Evolutionary conservation across 1,140 invertebrate species (phyloP).

Genomic region (Microplitis mediator): DNA sequence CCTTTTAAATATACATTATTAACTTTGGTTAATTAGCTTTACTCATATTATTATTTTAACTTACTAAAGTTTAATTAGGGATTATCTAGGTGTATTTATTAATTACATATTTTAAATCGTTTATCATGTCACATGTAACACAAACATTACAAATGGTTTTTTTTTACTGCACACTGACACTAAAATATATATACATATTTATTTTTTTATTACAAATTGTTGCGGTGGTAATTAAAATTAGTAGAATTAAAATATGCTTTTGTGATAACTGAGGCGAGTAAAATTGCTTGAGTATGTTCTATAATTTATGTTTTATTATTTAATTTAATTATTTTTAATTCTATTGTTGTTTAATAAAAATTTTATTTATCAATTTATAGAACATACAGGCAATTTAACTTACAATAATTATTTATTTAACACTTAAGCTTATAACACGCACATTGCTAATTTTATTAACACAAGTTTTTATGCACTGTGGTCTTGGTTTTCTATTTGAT

Average conservation of each 20-base stretch:
- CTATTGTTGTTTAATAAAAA: slow-evolving; percentile 30
- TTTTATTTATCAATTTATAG: slow-evolving; percentile 25
- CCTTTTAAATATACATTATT: background rate
- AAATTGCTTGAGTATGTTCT: slow-evolving; percentile 31
- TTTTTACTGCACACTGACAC: too few relatives aligned
- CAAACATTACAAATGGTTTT: too few relatives aligned
- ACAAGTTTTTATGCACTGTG: slow-evolving; percentile 53
- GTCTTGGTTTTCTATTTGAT: slow-evolving; percentile 59
- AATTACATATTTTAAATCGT: background rate
- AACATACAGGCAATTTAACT: background rate
- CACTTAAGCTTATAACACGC: slow-evolving; percentile 48
- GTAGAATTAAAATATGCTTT: slow-evolving; percentile 33
- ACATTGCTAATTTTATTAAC: slow-evolving; percentile 53
- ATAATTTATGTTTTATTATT: slow-evolving; percentile 34
- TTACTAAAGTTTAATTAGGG: background rate
- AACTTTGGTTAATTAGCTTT: background rate
- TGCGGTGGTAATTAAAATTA: background rate
- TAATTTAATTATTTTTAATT: slow-evolving; percentile 36
- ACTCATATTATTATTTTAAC: background rate
- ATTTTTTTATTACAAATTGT: too few relatives aligned
- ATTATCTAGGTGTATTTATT: background rate
- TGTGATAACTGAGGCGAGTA: slow-evolving; percentile 26
- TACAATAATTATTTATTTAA: slow-evolving; percentile 14
- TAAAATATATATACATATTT: too few relatives aligned
- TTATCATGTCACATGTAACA: too few relatives aligned